Evolutionary conservation across 37 sponge, comb jelly and placozoan genomes (phyloP).

Genomic region (Agelas oroides): DNA sequence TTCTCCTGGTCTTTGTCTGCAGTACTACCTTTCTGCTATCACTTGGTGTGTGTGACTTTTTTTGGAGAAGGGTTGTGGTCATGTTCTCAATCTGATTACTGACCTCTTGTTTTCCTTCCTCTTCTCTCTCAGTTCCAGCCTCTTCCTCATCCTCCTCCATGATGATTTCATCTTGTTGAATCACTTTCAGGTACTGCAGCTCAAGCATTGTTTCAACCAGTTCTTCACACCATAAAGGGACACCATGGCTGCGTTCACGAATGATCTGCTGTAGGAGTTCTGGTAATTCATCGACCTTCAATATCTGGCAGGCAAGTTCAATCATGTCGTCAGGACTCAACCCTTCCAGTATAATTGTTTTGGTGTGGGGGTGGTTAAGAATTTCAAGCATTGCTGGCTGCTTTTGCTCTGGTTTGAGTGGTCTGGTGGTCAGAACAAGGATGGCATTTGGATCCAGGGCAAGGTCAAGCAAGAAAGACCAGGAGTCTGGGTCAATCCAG

Average conservation of each 20-base stretch:
- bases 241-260: constrained; percentile 74
- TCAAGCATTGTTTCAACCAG: constrained; percentile 86
- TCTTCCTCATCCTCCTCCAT: constrained; percentile 22
- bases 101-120: not conserved
- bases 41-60: not conserved
- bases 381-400: constrained; percentile 50
- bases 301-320: constrained; percentile 69
- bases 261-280: constrained; percentile 72
- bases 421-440: constrained; percentile 60
- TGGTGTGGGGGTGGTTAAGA: constrained; percentile 50
- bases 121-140: not conserved
- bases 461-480: constrained; percentile 88
- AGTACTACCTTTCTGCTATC: not conserved
- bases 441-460: constrained; percentile 76
- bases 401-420: constrained; percentile 11
- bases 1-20: constrained; percentile 1
- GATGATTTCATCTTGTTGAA: constrained; percentile 6
- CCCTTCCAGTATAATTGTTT: constrained; percentile 54
- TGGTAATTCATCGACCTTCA: constrained; percentile 74
- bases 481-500: constrained; percentile 89
- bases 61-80: not conserved
- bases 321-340: constrained; percentile 68
- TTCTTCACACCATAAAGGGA: constrained; percentile 90
- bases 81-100: not conserved
- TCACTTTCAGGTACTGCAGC: constrained; percentile 65